phyloP scores from a whole-genome alignment of 2,888 invertebrate species.

The Trichogramma dendrolimi region DNA sequence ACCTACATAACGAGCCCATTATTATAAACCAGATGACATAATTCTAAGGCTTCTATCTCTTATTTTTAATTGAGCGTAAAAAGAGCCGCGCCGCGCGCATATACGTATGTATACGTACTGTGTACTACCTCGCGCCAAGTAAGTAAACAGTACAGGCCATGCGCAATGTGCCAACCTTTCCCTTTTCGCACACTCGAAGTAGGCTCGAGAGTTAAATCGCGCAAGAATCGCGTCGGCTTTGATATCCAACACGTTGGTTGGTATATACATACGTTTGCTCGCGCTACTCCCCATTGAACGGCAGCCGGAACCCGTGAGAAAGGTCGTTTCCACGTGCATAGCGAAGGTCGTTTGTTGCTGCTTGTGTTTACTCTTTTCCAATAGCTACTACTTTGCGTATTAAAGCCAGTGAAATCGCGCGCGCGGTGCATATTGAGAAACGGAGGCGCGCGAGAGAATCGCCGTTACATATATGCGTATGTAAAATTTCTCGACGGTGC shows the following conservation, averaged over 20 bases:
- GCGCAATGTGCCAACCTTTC: conserved; percentile 4
- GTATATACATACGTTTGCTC: too few relatives aligned
- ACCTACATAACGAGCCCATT: too few relatives aligned
- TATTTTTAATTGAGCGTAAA: not conserved
- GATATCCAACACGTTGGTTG: not conserved
- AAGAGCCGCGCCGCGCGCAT: not conserved
- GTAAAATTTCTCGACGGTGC: too few relatives aligned
- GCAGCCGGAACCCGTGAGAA: conserved; percentile 16
- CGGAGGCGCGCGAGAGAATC: too few relatives aligned
- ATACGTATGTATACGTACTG: not conserved
- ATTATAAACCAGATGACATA: too few relatives aligned
- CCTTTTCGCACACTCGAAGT: conserved; percentile 2
- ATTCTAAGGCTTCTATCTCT: too few relatives aligned
- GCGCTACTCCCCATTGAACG: not conserved
- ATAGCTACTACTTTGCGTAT: too few relatives aligned
- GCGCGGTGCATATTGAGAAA: too few relatives aligned
- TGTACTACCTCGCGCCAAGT: not conserved
- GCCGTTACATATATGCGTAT: too few relatives aligned
- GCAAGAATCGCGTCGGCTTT: conserved; percentile 5
- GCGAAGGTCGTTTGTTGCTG: conserved; percentile 8
- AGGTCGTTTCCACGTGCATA: conserved; percentile 15
- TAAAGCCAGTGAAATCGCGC: too few relatives aligned
- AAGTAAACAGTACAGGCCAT: not conserved
- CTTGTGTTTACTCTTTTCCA: too few relatives aligned
- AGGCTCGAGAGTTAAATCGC: conserved; percentile 8